These are phyloP conservation scores for Pygoscelis adeliae DNA, from an alignment of 2,113 vertebrate genomes.

Conservation along the genomic window DNA sequence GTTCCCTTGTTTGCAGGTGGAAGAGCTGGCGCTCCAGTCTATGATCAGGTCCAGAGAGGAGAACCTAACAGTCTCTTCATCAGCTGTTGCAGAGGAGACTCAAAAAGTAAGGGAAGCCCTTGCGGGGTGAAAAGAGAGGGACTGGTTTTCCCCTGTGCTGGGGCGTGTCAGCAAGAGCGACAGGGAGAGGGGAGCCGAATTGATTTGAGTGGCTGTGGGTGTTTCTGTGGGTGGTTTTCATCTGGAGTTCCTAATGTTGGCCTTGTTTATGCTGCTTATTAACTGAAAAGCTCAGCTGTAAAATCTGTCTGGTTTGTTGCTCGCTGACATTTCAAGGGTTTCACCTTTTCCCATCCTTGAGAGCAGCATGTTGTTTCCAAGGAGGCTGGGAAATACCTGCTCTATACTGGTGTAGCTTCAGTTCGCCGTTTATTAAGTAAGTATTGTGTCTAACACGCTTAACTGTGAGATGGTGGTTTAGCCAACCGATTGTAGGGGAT, in stretches of 20 bases:
- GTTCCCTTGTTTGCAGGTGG: slow-evolving; percentile 65
- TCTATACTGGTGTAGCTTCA: fast-evolving
- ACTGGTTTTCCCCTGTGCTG: background rate
- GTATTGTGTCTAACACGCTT: fast-evolving
- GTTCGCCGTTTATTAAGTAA: fast-evolving
- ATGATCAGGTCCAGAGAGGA: slow-evolving; percentile 69
- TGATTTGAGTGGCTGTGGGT: fast-evolving
- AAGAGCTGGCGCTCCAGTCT: slow-evolving; percentile 80
- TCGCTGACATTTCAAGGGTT: background rate
- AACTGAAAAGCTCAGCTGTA: background rate
- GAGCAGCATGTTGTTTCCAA: background rate
- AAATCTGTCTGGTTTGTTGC: too few relatives aligned
- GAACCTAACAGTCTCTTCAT: background rate
- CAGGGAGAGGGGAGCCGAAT: background rate
- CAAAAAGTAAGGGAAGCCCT: slow-evolving; percentile 37
- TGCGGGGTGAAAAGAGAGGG: too few relatives aligned
- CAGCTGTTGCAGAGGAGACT: background rate
- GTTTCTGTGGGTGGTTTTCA: too few relatives aligned
- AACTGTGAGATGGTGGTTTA: fast-evolving
- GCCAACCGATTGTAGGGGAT: fast-evolving
- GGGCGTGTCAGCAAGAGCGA: background rate
- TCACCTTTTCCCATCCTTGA: background rate
- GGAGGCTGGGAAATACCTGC: fast-evolving
- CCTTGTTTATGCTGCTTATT: fast-evolving
- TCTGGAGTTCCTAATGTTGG: fast-evolving